Conservation (phyloP, 2,888 invertebrate species). For the Heteromurus nitidus region DNA sequence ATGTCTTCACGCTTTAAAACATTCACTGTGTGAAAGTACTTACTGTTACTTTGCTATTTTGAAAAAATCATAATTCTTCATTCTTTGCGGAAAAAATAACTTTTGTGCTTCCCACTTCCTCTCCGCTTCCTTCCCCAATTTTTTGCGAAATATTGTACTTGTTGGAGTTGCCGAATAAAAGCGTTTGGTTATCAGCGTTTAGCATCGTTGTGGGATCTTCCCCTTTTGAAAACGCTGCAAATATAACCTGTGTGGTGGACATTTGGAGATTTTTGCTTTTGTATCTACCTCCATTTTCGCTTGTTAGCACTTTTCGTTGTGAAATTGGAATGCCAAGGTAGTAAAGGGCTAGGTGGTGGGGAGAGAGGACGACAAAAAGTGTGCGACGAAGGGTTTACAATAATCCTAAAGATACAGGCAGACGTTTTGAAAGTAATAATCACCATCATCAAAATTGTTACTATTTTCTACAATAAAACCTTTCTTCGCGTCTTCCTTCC, state of each 20-base stretch:
- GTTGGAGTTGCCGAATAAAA: constrained; percentile 5
- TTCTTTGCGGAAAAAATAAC: not conserved
- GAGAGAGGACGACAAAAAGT: constrained; percentile 23
- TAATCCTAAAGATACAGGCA: not conserved
- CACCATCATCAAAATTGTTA: not conserved
- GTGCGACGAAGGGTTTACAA: constrained; percentile 49
- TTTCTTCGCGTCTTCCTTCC: not conserved
- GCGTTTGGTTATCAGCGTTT: constrained; percentile 18
- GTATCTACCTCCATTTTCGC: constrained; percentile 37
- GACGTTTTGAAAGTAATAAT: constrained; percentile 42
- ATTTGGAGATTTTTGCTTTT: constrained; percentile 21
- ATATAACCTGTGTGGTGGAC: not conserved
- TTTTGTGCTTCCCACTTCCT: not conserved
- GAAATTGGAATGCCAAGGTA: constrained; percentile 62
- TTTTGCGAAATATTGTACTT: constrained; percentile 9
- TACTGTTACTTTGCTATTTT: not conserved
- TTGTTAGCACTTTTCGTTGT: constrained; percentile 51
- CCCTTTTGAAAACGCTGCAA: constrained; percentile 13
- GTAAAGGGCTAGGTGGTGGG: constrained; percentile 29
- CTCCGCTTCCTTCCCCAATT: constrained; percentile 22
- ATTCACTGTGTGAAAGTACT: not conserved
- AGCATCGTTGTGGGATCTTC: constrained; percentile 42
- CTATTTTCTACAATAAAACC: not conserved
- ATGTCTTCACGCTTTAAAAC: constrained; percentile 32
- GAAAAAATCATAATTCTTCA: too few species aligned